These are phyloP conservation scores for Silurus glanis DNA, from an alignment of 2,113 vertebrate species.

Conservation along the genomic window DNA sequence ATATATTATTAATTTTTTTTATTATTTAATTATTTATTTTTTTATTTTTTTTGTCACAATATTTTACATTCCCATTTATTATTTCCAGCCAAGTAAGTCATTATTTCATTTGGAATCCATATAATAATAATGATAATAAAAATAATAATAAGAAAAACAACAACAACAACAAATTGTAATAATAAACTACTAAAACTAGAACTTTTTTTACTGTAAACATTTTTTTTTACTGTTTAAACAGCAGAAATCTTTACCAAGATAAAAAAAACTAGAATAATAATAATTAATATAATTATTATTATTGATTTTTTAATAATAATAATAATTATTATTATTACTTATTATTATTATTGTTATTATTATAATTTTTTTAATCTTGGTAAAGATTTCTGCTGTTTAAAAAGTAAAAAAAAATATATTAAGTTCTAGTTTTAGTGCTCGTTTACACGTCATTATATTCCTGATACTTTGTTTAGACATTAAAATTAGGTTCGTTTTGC, in stretches of 20 bases:
- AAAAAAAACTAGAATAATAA: constrained; percentile 59
- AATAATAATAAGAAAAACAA: too few species aligned
- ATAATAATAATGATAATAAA: not conserved
- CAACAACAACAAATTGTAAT: too few species aligned
- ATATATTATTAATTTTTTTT: too few species aligned
- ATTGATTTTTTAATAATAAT: too few species aligned
- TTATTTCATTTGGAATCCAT: constrained; percentile 75
- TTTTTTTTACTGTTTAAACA: constrained; percentile 63
- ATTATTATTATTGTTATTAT: constrained; percentile 48
- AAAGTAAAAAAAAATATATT: constrained; percentile 53
- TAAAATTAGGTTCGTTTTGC: constrained; percentile 42
- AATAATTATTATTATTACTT: too few species aligned
- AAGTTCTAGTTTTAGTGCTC: constrained; percentile 48
- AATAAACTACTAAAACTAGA: constrained; percentile 46
- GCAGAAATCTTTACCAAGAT: constrained; percentile 60
- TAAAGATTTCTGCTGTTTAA: constrained; percentile 62
- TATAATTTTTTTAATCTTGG: constrained; percentile 61
- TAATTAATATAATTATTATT: too few species aligned
- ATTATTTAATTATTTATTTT: too few species aligned
- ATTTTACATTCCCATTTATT: constrained; percentile 63
- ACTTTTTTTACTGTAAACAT: constrained; percentile 17
- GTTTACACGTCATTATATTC: constrained; percentile 54
- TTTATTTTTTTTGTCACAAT: not conserved
- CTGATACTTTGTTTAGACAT: constrained; percentile 11
- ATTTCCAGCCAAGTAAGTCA: constrained; percentile 64